A percentile compares a stretch with the other conserved stretches of the same genome.
phyloP scores from a whole-genome alignment of 2,797 vertebrate genomes.

The Rallus crepitans region DNA sequence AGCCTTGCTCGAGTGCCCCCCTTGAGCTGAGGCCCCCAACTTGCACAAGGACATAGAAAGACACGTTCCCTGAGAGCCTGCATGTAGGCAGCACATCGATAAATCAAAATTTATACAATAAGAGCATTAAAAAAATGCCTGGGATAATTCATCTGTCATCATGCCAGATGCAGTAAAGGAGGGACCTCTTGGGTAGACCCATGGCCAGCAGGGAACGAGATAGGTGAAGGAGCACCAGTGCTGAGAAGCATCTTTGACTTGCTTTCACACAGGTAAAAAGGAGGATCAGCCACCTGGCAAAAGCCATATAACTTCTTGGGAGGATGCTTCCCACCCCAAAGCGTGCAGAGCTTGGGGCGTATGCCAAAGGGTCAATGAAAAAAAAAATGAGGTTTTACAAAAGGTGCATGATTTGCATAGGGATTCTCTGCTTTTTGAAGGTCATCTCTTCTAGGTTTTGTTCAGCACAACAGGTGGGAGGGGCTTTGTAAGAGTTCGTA shows the following conservation, averaged over 20 bases:
- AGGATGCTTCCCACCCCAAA: neutral
- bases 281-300: neutral
- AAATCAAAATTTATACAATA: neutral
- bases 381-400: neutral
- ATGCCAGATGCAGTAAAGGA: neutral
- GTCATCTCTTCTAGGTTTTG: neutral
- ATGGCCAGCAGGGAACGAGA: neutral
- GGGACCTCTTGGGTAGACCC: neutral
- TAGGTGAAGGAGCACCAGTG: neutral
- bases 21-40: neutral
- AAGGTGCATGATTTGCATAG: rapidly evolving
- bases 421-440: neutral
- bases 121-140: neutral
- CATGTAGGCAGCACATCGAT: neutral
- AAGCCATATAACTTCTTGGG: neutral
- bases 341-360: rapidly evolving
- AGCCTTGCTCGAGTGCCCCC: neutral
- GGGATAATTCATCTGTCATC: neutral
- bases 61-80: neutral
- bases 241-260: neutral
- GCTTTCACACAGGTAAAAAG: neutral
- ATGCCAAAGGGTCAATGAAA: neutral
- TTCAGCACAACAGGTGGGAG: neutral
- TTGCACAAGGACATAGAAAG: neutral
- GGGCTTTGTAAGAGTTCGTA: neutral